Percentiles rank a stretch among this genome's conserved stretches.
These are phyloP conservation scores for Ostrea denselamellosa DNA, from an alignment of 1,140 invertebrate species.

Conservation along the genomic window DNA sequence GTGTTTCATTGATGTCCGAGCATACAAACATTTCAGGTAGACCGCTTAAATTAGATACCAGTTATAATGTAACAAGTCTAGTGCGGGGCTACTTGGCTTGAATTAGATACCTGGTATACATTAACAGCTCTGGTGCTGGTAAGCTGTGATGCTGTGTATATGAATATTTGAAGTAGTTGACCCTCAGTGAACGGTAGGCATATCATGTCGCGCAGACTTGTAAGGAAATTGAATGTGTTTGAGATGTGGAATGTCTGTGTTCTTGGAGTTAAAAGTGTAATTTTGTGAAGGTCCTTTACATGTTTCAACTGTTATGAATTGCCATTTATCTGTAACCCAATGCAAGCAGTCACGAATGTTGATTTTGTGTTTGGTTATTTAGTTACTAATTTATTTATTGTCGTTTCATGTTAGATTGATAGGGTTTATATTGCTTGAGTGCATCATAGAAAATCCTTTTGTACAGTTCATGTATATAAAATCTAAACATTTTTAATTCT, in stretches of 20 bases:
- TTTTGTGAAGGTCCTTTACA: background rate
- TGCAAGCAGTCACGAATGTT: conserved; percentile 19
- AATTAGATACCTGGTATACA: background rate
- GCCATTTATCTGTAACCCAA: background rate
- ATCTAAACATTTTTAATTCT: conserved; percentile 18
- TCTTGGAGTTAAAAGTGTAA: too few species aligned
- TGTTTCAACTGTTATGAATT: background rate
- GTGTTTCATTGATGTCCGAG: too few species aligned
- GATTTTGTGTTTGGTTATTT: background rate
- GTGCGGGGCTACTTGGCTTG: background rate
- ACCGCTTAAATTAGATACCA: background rate
- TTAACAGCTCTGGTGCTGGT: background rate
- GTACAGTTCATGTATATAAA: conserved; percentile 33
- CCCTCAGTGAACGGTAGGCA: background rate
- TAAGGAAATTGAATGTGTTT: background rate
- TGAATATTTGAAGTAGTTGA: background rate
- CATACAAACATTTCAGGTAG: too few species aligned
- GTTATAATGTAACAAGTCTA: background rate
- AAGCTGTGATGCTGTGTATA: background rate
- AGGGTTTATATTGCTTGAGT: background rate
- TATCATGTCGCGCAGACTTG: background rate
- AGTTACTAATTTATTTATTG: conserved; percentile 44
- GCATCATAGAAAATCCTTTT: background rate
- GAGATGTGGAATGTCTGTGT: background rate
- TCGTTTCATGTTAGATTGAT: background rate